These are phyloP conservation scores for Gila robusta DNA, from an alignment of 2,797 vertebrate genomes.

Conservation along the genomic window DNA sequence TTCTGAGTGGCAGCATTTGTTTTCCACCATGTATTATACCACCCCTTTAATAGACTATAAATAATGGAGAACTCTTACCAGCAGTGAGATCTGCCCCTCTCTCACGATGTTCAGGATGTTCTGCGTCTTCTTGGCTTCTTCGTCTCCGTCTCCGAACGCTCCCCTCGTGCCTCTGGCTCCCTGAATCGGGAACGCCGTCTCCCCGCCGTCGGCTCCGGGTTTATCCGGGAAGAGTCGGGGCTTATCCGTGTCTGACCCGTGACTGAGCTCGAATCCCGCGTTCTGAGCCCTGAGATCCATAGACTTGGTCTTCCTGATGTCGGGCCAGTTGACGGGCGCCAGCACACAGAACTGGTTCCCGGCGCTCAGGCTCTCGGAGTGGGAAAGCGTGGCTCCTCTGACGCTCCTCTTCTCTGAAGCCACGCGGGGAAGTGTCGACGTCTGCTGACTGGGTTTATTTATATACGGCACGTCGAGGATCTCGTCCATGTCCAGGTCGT, in stretches of 20 bases:
- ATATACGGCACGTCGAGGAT: conserved; percentile 99
- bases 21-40: too few species aligned
- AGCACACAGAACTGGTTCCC: conserved; percentile 87
- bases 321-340: conserved; percentile 91
- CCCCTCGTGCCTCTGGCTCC: conserved; percentile 70
- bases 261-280: conserved; percentile 77
- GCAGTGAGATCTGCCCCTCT: conserved; percentile 93
- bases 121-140: conserved; percentile 90
- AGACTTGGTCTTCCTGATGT: conserved; percentile 87
- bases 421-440: conserved; percentile 86
- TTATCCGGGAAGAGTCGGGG: conserved; percentile 87
- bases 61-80: conserved; percentile 75
- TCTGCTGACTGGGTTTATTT: conserved; percentile 89
- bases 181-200: conserved; percentile 79
- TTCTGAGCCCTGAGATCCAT: conserved; percentile 80
- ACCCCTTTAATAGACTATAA: too few species aligned
- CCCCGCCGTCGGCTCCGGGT: conserved; percentile 66
- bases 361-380: conserved; percentile 76
- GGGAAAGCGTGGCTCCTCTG: conserved; percentile 78
- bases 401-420: conserved; percentile 80
- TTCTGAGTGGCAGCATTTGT: too few species aligned
- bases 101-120: conserved; percentile 96
- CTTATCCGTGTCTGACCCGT: conserved; percentile 85
- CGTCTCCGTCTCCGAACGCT: conserved; percentile 73
- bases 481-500: conserved; percentile 99